Evolutionary conservation across 64 coral and sea anemone genomes (phyloP).

Genomic region (Stylophora pistillata): DNA sequence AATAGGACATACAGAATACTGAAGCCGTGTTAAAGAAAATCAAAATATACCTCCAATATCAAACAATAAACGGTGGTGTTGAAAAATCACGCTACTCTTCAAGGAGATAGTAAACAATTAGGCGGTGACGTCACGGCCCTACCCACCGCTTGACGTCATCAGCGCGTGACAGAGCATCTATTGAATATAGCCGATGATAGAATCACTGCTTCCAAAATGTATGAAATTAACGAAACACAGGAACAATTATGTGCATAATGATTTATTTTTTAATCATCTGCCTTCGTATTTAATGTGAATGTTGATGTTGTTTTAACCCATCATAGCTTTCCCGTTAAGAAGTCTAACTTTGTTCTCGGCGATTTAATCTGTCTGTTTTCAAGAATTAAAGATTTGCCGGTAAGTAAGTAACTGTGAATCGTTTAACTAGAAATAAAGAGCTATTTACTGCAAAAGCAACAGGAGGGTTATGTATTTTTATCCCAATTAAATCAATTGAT

Average conservation of each 20-base stretch:
- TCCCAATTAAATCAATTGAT: not conserved
- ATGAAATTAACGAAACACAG: not conserved
- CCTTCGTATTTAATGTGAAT: not conserved
- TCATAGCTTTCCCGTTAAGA: not conserved
- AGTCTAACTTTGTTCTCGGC: not conserved
- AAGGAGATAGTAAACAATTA: constrained; percentile 6
- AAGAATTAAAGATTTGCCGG: not conserved
- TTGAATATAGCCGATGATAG: not conserved
- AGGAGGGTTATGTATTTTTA: not conserved
- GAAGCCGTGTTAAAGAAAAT: too few species aligned
- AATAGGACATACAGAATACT: too few species aligned
- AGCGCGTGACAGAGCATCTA: not conserved
- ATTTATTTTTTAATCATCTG: not conserved
- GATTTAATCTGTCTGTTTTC: not conserved
- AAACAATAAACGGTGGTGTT: not conserved
- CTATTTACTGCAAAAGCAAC: not conserved
- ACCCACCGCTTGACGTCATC: not conserved
- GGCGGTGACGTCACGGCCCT: not conserved
- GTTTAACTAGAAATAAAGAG: not conserved
- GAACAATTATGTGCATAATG: not conserved
- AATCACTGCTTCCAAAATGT: not conserved
- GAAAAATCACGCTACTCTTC: not conserved
- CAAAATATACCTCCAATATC: not conserved
- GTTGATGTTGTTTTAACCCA: not conserved
- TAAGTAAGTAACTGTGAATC: not conserved